Percentiles rank a stretch among this genome's conserved stretches.
Evolutionary conservation across 2,797 vertebrate genomes (phyloP).

Genomic region (Pangasius mekongensis): DNA sequence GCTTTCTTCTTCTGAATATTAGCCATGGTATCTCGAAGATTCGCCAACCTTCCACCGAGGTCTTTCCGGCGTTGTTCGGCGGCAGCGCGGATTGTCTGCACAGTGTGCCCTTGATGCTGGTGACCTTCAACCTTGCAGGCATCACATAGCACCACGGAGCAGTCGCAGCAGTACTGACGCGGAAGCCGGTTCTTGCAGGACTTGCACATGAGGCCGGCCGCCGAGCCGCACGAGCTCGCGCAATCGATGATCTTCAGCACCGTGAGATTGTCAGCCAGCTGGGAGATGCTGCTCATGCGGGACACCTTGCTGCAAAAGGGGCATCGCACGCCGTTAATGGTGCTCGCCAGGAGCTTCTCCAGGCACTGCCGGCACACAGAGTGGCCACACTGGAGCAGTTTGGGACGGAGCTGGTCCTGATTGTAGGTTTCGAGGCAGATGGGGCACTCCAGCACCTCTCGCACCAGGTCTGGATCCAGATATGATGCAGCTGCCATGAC

Average conservation of each 20-base stretch:
- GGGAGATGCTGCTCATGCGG: slow-evolving; percentile 87
- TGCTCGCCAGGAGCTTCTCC: slow-evolving; percentile 92
- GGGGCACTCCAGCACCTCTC: slow-evolving; percentile 96
- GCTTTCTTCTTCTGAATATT: slow-evolving; percentile 89
- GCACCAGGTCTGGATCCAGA: slow-evolving; percentile 91
- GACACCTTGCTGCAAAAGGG: slow-evolving; percentile 97
- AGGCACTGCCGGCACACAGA: slow-evolving; percentile 94
- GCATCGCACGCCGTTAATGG: slow-evolving; percentile 94
- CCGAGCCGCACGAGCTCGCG: slow-evolving; percentile 80
- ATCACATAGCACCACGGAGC: slow-evolving; percentile 85
- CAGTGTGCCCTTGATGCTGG: slow-evolving; percentile 79
- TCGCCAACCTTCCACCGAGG: slow-evolving; percentile 80
- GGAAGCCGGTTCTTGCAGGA: slow-evolving; percentile 88
- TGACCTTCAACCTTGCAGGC: slow-evolving; percentile 83
- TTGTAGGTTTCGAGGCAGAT: slow-evolving; percentile 97
- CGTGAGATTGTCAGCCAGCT: slow-evolving; percentile 93
- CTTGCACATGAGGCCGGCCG: slow-evolving; percentile 88
- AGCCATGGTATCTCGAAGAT: slow-evolving; percentile 83
- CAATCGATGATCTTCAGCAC: slow-evolving; percentile 96
- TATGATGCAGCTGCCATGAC: slow-evolving; percentile 82
- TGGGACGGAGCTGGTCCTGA: slow-evolving; percentile 89
- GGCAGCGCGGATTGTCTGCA: slow-evolving; percentile 83
- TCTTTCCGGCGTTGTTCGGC: slow-evolving; percentile 88
- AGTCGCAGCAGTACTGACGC: slow-evolving; percentile 87
- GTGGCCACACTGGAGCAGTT: slow-evolving; percentile 94